phyloP scores from a whole-genome alignment of 1,140 invertebrate species.

The Drosophila kohkoa region DNA sequence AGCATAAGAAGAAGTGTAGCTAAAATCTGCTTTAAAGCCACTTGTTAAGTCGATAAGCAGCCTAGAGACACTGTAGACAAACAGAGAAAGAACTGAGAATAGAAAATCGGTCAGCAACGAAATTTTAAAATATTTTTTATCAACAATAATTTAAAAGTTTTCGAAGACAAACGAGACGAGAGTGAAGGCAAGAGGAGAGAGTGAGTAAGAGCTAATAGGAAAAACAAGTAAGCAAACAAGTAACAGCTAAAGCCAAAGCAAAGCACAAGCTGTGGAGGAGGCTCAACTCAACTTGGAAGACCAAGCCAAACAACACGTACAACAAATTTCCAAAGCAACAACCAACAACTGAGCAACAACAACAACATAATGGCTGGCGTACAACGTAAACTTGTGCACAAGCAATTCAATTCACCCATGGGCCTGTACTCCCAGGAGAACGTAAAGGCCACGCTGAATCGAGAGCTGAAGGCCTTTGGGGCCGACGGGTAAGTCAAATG shows the following conservation, averaged over 20 bases:
- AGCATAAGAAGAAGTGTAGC: constrained; percentile 13
- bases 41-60: constrained; percentile 58
- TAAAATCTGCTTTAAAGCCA: constrained; percentile 32
- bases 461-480: constrained; percentile 91
- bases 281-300: constrained; percentile 34
- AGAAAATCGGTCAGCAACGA: constrained; percentile 6
- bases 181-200: constrained; percentile 1
- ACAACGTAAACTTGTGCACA: constrained; percentile 90
- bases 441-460: constrained; percentile 91
- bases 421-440: constrained; percentile 93
- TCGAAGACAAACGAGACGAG: constrained; percentile 54
- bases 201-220: constrained; percentile 29
- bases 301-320: constrained; percentile 32
- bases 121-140: constrained; percentile 76
- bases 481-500: constrained; percentile 89
- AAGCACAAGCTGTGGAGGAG: constrained; percentile 10
- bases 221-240: constrained; percentile 46
- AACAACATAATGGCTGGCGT: constrained; percentile 86
- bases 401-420: constrained; percentile 96
- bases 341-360: constrained; percentile 14
- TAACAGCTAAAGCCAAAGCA: constrained; percentile 10
- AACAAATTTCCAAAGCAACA: constrained; percentile 6
- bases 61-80: constrained; percentile 35
- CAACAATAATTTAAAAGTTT: constrained; percentile 81
- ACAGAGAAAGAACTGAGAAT: neutral